These are phyloP conservation scores for Agapostemon virescens DNA, from an alignment of 2,888 invertebrate genomes.

Conservation along the genomic window DNA sequence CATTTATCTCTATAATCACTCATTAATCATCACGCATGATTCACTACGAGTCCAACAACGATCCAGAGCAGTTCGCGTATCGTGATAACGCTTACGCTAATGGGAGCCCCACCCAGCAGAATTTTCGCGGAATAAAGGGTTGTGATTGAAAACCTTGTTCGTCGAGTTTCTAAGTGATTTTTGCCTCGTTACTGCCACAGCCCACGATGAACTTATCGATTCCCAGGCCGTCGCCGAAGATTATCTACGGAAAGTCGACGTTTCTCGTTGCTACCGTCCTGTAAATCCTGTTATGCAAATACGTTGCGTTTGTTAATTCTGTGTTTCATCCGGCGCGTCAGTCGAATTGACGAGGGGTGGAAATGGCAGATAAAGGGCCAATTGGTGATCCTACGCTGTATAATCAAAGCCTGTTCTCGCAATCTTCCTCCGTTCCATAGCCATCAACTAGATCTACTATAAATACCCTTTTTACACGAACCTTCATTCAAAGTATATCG, in stretches of 20 bases:
- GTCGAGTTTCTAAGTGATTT: slow-evolving; percentile 10
- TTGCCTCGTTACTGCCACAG: background rate
- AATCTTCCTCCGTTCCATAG: background rate
- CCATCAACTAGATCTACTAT: background rate
- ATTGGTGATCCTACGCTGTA: background rate
- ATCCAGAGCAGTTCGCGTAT: background rate
- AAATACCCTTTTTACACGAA: background rate
- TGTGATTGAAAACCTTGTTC: slow-evolving; percentile 17
- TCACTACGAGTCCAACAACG: background rate
- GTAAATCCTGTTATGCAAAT: slow-evolving; percentile 27
- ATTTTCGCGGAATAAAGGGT: slow-evolving; percentile 29
- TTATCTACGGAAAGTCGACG: background rate
- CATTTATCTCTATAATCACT: slow-evolving; percentile 4
- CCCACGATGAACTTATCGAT: slow-evolving; percentile 7
- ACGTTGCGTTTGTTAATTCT: slow-evolving; percentile 25
- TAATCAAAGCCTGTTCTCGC: slow-evolving; percentile 5
- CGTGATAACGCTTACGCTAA: slow-evolving; percentile 12
- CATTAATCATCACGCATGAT: slow-evolving; percentile 2
- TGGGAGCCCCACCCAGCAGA: slow-evolving; percentile 14
- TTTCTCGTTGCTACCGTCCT: background rate
- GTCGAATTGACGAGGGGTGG: slow-evolving; percentile 13
- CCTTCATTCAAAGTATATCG: background rate
- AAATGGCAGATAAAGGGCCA: slow-evolving; percentile 11
- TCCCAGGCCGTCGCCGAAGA: background rate
- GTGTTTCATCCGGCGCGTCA: slow-evolving; percentile 26